Evolutionary conservation across 2,888 invertebrate species (phyloP), one percentile per base, ranked within the genome.

Genomic region (Pollenia angustigena): DNA sequence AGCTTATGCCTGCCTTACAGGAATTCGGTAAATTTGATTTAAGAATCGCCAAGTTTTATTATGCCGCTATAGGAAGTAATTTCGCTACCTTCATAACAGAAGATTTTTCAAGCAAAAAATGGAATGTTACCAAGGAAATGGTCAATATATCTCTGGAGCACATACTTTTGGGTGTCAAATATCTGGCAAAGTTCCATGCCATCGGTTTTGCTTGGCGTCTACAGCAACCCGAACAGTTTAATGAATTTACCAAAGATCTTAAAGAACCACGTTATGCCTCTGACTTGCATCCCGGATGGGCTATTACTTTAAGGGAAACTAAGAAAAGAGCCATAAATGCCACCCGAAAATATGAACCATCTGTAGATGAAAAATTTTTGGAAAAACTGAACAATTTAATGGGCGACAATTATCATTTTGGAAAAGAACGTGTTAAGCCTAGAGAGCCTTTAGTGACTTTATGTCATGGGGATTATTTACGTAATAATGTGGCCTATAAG

Each of bases 401-500:
- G 0, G 46, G 18, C 8, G 88, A 91, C 50, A 81, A 72, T 9
- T 7, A 76, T 10, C 3, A 64, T 1, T 92, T 91, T 86, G 89
- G 90, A 0, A 89, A 89, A 3, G 88, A 92, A n/a, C 88, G 89
- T 2, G 91, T 92, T 6, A 81, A 88, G 23, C 93, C 93, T 0
- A 86, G 89, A 1, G 93, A 93, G 69, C 93, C 93, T 0, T 83
- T 91, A 42, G 88, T 92, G 8, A 92, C 90, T 0, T 87, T 93
- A 7, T 93, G 93, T 54, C 93, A 93, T 79, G 93, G 93, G 0
- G 93, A 93, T 69, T 93, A 90, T 87, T 88, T 93, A 50, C 88
- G 93, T 40, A 93, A 93, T 54, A 93, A 93, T 88, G 89, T 93
- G 42, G 93, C 93, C 1, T 93, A 90, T 71, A 91, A 90, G 78